Percentiles rank a stretch among this genome's conserved stretches.
Evolutionary conservation across 2,888 invertebrate genomes (phyloP).

Genomic region (Carcina quercana): DNA sequence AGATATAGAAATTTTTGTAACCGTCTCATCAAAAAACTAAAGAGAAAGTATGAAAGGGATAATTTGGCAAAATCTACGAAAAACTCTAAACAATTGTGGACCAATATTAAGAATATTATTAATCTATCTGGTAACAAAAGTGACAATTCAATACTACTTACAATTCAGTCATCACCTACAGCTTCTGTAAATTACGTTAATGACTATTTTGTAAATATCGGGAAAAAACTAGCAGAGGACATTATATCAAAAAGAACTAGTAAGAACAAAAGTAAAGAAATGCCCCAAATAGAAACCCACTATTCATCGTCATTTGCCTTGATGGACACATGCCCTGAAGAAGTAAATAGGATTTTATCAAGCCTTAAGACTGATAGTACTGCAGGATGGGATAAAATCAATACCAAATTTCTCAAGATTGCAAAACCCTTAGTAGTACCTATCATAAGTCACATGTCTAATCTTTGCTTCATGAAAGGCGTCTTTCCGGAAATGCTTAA

Average conservation of each 20-base stretch:
- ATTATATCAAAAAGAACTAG: neutral
- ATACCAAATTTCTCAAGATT: constrained; percentile 3
- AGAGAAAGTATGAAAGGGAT: too few relatives aligned
- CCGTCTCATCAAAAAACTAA: too few relatives aligned
- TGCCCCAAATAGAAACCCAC: neutral
- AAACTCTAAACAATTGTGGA: too few relatives aligned
- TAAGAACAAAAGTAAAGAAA: too few relatives aligned
- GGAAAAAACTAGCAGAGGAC: constrained; percentile 5
- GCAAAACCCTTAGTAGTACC: constrained; percentile 1
- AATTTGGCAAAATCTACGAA: too few relatives aligned
- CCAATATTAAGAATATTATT: too few relatives aligned
- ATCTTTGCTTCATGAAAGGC: too few relatives aligned
- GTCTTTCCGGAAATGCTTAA: constrained; percentile 2
- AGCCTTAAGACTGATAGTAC: too few relatives aligned
- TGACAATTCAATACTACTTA: constrained; percentile 7
- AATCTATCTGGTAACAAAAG: constrained; percentile 1
- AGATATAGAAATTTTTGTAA: too few relatives aligned
- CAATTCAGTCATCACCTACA: constrained; percentile 3
- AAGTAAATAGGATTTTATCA: constrained; percentile 1
- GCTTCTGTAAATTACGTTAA: too few relatives aligned
- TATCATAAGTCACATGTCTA: constrained; percentile 3
- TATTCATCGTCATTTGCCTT: constrained; percentile 3
- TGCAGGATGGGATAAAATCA: constrained; percentile 5
- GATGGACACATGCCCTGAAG: constrained; percentile 1
- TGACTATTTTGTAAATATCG: constrained; percentile 9